Conservation (phyloP, 2,797 vertebrate species). For the Bovichtus diacanthus region DNA sequence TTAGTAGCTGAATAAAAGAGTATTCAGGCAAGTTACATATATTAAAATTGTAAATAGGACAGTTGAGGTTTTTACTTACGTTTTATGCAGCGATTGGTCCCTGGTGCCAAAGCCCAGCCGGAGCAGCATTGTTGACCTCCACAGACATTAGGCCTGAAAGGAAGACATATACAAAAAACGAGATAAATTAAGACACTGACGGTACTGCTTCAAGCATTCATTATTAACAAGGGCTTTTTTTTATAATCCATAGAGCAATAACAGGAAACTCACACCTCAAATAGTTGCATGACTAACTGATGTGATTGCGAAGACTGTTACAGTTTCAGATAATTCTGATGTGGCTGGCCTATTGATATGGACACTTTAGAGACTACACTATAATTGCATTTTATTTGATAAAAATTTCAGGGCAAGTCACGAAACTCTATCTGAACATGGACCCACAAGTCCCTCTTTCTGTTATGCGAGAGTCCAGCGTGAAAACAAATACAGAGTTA, state of each 20-base stretch:
- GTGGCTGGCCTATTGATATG: constrained; percentile 61
- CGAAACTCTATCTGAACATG: constrained; percentile 68
- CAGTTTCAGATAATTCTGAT: constrained; percentile 65
- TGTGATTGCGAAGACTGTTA: constrained; percentile 47
- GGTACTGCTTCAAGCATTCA: constrained; percentile 3
- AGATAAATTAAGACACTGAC: constrained; percentile 30
- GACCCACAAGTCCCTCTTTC: constrained; percentile 55
- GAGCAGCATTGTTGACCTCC: constrained; percentile 96
- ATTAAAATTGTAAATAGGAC: neutral
- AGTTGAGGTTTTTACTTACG: constrained; percentile 85
- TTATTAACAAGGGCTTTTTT: constrained; percentile 11
- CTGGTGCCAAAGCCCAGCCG: constrained; percentile 92
- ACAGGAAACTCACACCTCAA: constrained; percentile 48
- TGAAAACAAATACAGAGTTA: constrained; percentile 76
- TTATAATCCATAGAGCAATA: constrained; percentile 46
- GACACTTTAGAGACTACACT: constrained; percentile 66
- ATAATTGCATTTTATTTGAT: constrained; percentile 75
- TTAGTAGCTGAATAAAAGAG: constrained; percentile 9
- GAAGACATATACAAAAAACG: constrained; percentile 49
- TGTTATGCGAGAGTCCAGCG: constrained; percentile 59
- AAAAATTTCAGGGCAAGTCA: constrained; percentile 67
- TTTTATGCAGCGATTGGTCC: constrained; percentile 95
- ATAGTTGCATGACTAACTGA: constrained; percentile 55
- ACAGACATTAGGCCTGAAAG: constrained; percentile 92
- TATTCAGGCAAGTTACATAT: neutral